These are phyloP conservation scores for Heliornis fulica DNA, from an alignment of 2,113 vertebrate genomes.

Conservation along the genomic window DNA sequence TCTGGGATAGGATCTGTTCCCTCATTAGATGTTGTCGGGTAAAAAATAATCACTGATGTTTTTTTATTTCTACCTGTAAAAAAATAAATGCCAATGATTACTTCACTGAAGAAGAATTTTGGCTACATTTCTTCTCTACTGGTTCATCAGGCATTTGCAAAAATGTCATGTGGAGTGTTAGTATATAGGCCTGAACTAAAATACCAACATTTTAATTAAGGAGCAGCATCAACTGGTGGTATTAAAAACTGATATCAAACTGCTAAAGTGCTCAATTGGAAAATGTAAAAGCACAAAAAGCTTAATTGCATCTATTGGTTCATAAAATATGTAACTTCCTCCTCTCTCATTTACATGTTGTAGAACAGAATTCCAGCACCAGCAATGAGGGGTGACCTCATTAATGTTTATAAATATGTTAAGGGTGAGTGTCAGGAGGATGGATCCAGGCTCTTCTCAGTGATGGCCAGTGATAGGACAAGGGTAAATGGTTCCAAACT, in stretches of 20 bases:
- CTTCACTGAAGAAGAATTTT: background rate
- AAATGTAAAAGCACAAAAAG: background rate
- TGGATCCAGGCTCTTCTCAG: too few species aligned
- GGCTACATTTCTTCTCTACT: background rate
- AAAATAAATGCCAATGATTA: background rate
- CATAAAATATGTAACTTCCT: background rate
- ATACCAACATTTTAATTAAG: background rate
- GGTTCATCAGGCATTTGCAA: background rate
- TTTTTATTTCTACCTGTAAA: background rate
- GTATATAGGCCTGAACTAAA: background rate
- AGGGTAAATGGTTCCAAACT: too few species aligned
- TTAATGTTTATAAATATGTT: too few species aligned
- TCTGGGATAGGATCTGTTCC: background rate
- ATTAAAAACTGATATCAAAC: background rate
- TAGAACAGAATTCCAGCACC: background rate
- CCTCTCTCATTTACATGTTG: background rate
- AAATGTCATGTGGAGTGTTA: background rate
- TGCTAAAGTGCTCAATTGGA: background rate
- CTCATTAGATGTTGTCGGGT: background rate
- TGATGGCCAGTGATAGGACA: too few species aligned
- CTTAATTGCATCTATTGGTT: background rate
- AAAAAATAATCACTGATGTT: background rate
- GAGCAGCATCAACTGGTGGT: background rate
- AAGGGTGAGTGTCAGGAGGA: too few species aligned
- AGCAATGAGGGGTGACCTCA: too few species aligned